These are phyloP conservation scores for Porites lutea DNA, from an alignment of 64 coral and sea anemone species.

Conservation along the genomic window DNA sequence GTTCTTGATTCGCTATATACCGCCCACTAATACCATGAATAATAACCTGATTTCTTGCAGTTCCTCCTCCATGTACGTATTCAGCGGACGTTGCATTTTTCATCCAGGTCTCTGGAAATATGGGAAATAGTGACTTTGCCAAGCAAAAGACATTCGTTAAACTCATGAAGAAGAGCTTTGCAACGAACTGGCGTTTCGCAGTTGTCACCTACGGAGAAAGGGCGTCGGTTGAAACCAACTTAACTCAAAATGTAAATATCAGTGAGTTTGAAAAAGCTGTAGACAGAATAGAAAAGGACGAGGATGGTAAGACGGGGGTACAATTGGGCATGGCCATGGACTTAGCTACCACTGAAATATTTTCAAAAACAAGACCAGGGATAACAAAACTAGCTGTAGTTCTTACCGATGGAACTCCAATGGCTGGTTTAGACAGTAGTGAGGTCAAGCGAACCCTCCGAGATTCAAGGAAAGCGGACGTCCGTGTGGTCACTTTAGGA, in stretches of 20 bases:
- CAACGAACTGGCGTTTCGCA: background rate
- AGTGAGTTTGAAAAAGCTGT: conserved; percentile 29
- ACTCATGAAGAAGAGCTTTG: conserved; percentile 37
- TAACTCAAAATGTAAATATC: background rate
- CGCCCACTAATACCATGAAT: too few relatives aligned
- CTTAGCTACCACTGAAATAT: conserved; percentile 17
- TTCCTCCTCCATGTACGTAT: conserved; percentile 47
- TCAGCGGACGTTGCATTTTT: conserved; percentile 68
- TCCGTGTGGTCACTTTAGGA: conserved; percentile 30
- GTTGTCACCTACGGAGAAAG: conserved; percentile 21
- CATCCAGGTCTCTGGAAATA: conserved; percentile 61
- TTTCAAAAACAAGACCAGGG: conserved; percentile 12
- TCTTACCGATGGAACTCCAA: conserved; percentile 50
- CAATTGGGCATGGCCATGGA: conserved; percentile 20
- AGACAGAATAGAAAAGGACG: background rate
- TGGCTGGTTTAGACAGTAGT: background rate
- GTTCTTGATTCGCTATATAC: too few relatives aligned
- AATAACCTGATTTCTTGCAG: background rate
- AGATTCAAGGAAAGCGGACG: conserved; percentile 2
- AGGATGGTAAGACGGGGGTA: background rate
- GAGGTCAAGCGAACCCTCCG: background rate
- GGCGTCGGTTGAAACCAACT: background rate
- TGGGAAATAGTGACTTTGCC: conserved; percentile 25
- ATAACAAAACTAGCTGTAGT: background rate
- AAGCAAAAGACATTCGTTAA: conserved; percentile 67